Evolutionary conservation across 2,888 invertebrate species (phyloP), one percentile per base, ranked within the genome.

Genomic region (Oscheius sp.): DNA sequence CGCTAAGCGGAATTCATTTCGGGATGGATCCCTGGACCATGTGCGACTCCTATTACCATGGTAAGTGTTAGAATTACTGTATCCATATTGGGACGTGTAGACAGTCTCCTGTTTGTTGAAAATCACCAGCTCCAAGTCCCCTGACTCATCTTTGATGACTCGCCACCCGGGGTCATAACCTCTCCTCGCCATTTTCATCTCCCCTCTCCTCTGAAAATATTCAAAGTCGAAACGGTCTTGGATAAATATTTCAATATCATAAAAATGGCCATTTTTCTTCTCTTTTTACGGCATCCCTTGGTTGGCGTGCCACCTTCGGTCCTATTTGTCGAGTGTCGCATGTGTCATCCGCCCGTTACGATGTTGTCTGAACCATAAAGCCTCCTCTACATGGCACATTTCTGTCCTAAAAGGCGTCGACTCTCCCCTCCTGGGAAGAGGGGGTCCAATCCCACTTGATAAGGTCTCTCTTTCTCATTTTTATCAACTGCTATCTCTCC

Each of bases 351-450:
- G 16, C 35, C 66, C 66, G 66, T 66, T 66, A 66, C 66, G 66
- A 66, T 66, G 66, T 66, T 66, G 66, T 66, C 66, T 66, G 52
- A 66, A 49, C 66, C 66, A 66, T 66, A 66, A 66, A 66, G 52
- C 66, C n/a, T 9, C 52, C 61, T 25, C 49, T 52, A 66, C 66
- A 66, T 66, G 66, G 52, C 66, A 66, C 66, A 66, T 52, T 66
- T 52, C 35, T 52, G 49, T 66, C 66, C 66, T 29, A 23, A 66
- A 46, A 66, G 52, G 27, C 58, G 43, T 21, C 13, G 41, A 21
- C 55, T 13, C 21, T 23, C 5, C 5, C n/a, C 61, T 25, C 6
- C 58, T 58, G 35, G 35, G 35, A 35, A 35, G 35, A 23, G 29
- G 29, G 29, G 27, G 43, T 41, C n/a, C 18, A 3, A 3, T 35